Percentiles rank a stretch among this genome's conserved stretches.
These are phyloP conservation scores for Dryomyza anilis DNA, from an alignment of 2,888 invertebrate genomes.

Conservation along the genomic window DNA sequence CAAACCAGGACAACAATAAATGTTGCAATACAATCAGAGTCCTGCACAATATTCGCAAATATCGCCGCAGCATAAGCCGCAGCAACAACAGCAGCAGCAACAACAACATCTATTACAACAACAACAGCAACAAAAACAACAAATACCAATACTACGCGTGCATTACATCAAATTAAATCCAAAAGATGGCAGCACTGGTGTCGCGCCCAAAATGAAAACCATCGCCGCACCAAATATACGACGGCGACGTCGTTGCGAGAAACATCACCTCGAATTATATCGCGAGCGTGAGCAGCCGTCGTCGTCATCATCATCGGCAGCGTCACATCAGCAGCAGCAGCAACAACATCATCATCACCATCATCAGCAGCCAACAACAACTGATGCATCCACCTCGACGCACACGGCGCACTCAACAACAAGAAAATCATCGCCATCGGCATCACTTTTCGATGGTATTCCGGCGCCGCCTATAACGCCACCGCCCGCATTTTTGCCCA, in stretches of 20 bases:
- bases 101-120: constrained; percentile 31
- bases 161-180: constrained; percentile 52
- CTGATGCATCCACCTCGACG: constrained; percentile 38
- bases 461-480: constrained; percentile 70
- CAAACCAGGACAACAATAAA: constrained; percentile 29
- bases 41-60: constrained; percentile 39
- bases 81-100: constrained; percentile 33
- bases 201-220: constrained; percentile 66
- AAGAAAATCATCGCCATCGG: constrained; percentile 30
- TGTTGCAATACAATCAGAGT: constrained; percentile 42
- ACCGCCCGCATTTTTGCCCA: constrained; percentile 70
- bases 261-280: constrained; percentile 64
- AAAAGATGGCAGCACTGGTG: constrained; percentile 42
- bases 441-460: constrained; percentile 51
- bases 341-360: neutral
- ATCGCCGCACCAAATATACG: constrained; percentile 69
- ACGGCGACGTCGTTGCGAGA: constrained; percentile 68
- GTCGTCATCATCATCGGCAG: constrained; percentile 45
- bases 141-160: constrained; percentile 48
- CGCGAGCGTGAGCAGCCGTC: constrained; percentile 39
- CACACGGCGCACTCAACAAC: constrained; percentile 48
- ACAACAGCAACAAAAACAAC: constrained; percentile 36
- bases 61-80: constrained; percentile 33
- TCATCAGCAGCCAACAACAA: constrained; percentile 43
- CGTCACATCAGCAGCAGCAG: constrained; percentile 39